Evolutionary conservation across 1,140 invertebrate species (phyloP).

Genomic region (Halesus radiatus): DNA sequence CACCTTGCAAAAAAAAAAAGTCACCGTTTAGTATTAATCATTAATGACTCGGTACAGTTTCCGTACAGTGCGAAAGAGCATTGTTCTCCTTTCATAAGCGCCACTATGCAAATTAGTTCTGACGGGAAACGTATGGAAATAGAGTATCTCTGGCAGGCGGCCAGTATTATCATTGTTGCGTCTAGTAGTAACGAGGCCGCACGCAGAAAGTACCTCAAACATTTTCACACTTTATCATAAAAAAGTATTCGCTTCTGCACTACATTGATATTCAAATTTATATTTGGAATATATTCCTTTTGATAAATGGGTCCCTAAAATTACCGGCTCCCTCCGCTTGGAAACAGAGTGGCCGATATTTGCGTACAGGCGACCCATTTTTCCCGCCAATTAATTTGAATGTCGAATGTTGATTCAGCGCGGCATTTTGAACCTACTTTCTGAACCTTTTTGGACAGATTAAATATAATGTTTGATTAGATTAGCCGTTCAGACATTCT

Average conservation of each 20-base stretch:
- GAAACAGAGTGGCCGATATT: background rate
- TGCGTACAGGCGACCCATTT: background rate
- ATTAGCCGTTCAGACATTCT: too few species aligned
- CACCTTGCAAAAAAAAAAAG: too few species aligned
- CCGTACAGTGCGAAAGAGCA: background rate
- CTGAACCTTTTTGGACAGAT: too few species aligned
- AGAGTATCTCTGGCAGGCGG: background rate
- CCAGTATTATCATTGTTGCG: slow-evolving; percentile 5
- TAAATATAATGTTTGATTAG: too few species aligned
- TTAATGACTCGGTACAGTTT: background rate
- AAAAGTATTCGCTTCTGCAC: too few species aligned
- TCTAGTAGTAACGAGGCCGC: slow-evolving; percentile 13
- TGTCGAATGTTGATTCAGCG: slow-evolving; percentile 10
- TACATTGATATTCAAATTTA: background rate
- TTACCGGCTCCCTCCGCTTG: background rate
- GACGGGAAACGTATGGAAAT: slow-evolving; percentile 6
- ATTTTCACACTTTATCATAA: too few species aligned
- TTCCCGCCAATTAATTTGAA: slow-evolving; percentile 20
- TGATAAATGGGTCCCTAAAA: background rate
- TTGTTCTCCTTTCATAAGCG: background rate
- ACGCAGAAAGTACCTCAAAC: background rate
- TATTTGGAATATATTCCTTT: background rate
- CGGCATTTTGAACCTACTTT: background rate
- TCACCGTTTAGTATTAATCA: too few species aligned
- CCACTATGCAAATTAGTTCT: background rate